These are phyloP conservation scores for Thamnophis sirtalis DNA, from an alignment of 2,113 vertebrate genomes.

Conservation along the genomic window DNA sequence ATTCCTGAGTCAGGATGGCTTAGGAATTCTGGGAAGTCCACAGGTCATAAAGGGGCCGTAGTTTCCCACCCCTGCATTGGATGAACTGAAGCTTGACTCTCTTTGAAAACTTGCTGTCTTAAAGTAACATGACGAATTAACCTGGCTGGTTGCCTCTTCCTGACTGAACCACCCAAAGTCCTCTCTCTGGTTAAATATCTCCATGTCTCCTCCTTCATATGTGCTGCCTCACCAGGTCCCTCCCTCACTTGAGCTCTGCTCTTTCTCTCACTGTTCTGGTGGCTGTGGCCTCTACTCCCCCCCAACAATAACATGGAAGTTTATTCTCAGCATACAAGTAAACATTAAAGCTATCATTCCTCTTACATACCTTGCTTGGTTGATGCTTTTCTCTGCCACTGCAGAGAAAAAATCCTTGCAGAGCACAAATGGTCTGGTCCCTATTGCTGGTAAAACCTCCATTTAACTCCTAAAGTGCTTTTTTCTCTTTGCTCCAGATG, in stretches of 20 bases:
- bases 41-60: not conserved
- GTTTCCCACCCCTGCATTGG: not conserved
- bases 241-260: not conserved
- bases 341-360: constrained; percentile 34
- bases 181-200: not conserved
- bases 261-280: not conserved
- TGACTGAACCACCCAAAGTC: not conserved
- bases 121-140: not conserved
- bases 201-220: not conserved
- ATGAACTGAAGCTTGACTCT: not conserved
- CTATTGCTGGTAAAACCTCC: not conserved
- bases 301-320: not conserved
- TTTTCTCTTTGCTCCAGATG: not conserved
- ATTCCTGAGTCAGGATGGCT: not conserved
- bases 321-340: constrained; percentile 23
- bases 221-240: not conserved
- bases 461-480: not conserved
- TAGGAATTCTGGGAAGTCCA: not conserved
- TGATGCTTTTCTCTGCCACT: not conserved
- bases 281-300: not conserved
- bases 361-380: constrained; percentile 28
- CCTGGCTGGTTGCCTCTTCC: not conserved
- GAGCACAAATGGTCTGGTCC: not conserved
- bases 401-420: not conserved
- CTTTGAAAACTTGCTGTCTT: not conserved